Evolutionary conservation across 2,113 vertebrate species (phyloP).

Genomic region (Trematomus loennbergii): DNA sequence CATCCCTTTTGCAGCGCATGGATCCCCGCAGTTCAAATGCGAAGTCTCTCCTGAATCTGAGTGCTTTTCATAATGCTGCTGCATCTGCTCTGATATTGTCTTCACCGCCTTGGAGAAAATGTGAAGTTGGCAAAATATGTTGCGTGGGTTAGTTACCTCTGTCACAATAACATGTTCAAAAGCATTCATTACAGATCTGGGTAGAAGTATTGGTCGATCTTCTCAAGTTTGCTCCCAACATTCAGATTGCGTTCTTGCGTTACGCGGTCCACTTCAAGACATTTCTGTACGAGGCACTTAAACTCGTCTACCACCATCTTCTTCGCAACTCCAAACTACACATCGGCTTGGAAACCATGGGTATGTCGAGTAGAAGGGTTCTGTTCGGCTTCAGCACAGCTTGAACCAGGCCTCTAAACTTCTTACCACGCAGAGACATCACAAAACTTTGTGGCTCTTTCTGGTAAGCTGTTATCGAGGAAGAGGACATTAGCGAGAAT

Average conservation of each 20-base stretch:
- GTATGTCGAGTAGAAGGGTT: slow-evolving; percentile 85
- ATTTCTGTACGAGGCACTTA: slow-evolving; percentile 60
- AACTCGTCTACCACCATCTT: slow-evolving; percentile 73
- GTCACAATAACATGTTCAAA: slow-evolving; percentile 87
- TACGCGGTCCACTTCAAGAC: slow-evolving; percentile 13
- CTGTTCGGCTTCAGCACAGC: slow-evolving; percentile 84
- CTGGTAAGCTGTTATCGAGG: slow-evolving; percentile 73
- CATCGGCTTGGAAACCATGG: slow-evolving; percentile 81
- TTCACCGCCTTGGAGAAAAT: slow-evolving; percentile 86
- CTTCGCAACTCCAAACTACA: slow-evolving; percentile 78
- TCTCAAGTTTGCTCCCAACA: neutral
- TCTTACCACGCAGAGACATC: slow-evolving; percentile 81
- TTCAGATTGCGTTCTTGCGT: slow-evolving; percentile 25
- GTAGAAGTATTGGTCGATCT: slow-evolving; percentile 84
- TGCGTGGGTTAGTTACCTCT: slow-evolving; percentile 84
- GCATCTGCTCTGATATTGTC: slow-evolving; percentile 84
- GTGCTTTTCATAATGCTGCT: slow-evolving; percentile 67
- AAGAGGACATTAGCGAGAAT: slow-evolving; percentile 82
- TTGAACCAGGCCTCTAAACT: slow-evolving; percentile 82
- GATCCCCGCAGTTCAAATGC: slow-evolving; percentile 77
- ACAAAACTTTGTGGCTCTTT: slow-evolving; percentile 83
- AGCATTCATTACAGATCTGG: slow-evolving; percentile 83
- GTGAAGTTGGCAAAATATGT: slow-evolving; percentile 86
- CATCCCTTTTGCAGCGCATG: slow-evolving; percentile 86
- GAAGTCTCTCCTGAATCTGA: slow-evolving; percentile 50